Conservation (phyloP, 2,888 invertebrate genomes). For the Tortrix viridana region DNA sequence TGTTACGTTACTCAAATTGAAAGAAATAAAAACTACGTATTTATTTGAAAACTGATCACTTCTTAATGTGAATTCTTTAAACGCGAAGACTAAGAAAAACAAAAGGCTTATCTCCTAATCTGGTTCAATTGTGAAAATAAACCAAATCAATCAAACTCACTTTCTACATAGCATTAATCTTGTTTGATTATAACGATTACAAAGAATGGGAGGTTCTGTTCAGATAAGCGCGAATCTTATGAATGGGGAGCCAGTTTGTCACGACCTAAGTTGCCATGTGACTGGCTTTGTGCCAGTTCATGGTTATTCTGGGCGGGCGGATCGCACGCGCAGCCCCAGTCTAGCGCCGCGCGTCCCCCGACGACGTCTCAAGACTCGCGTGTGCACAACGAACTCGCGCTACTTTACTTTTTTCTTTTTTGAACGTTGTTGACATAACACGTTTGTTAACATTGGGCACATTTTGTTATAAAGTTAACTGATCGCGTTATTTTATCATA, state of each 20-base stretch:
- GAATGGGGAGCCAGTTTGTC: constrained; percentile 68
- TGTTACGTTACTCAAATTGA: too few relatives aligned
- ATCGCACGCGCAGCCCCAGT: constrained; percentile 73
- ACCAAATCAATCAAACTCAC: constrained; percentile 1
- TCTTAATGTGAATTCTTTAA: too few relatives aligned
- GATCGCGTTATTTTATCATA: constrained; percentile 2
- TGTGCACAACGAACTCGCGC: constrained; percentile 22
- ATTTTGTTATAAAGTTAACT: constrained; percentile 16
- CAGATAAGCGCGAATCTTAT: constrained; percentile 53
- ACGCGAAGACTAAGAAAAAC: too few relatives aligned
- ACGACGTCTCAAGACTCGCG: constrained; percentile 38
- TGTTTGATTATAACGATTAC: constrained; percentile 3
- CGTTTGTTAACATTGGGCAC: constrained; percentile 28
- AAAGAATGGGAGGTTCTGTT: constrained; percentile 32
- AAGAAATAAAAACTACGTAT: too few relatives aligned
- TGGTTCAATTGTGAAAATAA: not conserved
- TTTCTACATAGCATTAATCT: not conserved
- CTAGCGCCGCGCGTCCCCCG: constrained; percentile 64
- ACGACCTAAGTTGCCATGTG: constrained; percentile 50
- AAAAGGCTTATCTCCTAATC: too few relatives aligned
- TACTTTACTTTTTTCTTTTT: constrained; percentile 25
- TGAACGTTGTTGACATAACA: constrained; percentile 22
- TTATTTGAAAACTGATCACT: too few relatives aligned
- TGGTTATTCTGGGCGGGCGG: constrained; percentile 75
- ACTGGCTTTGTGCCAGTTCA: constrained; percentile 70